These are phyloP conservation scores for Plestiodon gilberti DNA, from an alignment of 2,113 vertebrate genomes.

Conservation along the genomic window DNA sequence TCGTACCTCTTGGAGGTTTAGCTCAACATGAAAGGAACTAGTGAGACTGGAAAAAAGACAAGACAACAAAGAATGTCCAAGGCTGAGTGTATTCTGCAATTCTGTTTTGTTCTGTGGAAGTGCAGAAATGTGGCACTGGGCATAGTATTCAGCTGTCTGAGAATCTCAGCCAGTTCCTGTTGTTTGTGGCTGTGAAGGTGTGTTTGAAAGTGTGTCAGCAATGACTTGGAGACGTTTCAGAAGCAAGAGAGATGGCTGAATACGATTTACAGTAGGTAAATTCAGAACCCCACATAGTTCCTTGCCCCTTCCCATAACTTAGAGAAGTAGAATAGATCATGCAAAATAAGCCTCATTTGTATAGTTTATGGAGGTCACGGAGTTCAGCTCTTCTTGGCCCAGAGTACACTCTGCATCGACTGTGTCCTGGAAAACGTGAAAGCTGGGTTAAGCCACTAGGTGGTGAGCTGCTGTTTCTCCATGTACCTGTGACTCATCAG, in stretches of 20 bases:
- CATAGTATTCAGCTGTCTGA: neutral
- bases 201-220: neutral
- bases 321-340: no score
- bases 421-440: neutral
- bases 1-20: slow-evolving; percentile 44
- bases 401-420: neutral
- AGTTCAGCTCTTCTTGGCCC: neutral
- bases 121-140: neutral
- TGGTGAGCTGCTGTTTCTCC: neutral
- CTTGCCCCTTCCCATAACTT: neutral
- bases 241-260: neutral
- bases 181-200: neutral
- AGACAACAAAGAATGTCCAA: neutral
- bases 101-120: neutral
- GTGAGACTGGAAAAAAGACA: neutral
- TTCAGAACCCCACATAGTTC: neutral
- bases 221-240: neutral
- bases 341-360: neutral
- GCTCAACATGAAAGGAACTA: slow-evolving; percentile 37
- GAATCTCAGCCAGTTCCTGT: neutral
- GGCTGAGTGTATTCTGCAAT: neutral
- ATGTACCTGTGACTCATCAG: neutral
- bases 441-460: neutral
- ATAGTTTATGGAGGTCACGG: neutral
- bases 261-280: neutral